phyloP scores from a whole-genome alignment of 2,888 invertebrate species.

The Rhagium mordax region DNA sequence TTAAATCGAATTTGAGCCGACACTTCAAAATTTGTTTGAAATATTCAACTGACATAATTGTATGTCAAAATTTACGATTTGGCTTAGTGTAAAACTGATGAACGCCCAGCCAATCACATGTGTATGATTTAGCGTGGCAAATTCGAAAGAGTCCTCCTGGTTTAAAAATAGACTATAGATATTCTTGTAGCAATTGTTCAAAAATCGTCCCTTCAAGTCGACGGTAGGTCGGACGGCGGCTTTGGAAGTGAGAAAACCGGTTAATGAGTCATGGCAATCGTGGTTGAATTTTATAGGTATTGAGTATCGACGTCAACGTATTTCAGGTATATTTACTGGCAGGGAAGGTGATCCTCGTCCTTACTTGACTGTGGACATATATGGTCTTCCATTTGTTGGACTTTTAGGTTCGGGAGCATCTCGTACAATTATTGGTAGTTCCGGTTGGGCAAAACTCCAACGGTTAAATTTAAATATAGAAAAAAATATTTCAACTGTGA shows the following conservation, averaged over 20 bases:
- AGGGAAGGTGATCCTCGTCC: slow-evolving; percentile 13
- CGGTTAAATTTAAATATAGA: slow-evolving; percentile 7
- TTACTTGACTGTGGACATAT: slow-evolving; percentile 21
- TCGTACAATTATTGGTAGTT: slow-evolving; percentile 8
- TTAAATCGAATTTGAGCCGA: too few relatives aligned
- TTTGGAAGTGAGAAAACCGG: not conserved
- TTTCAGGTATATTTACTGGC: slow-evolving; percentile 1
- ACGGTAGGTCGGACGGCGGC: not conserved
- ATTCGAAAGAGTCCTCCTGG: too few relatives aligned
- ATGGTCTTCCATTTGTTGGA: slow-evolving; percentile 6
- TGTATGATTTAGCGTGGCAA: too few relatives aligned
- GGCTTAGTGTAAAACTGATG: too few relatives aligned
- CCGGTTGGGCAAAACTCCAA: slow-evolving; percentile 9
- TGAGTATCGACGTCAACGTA: not conserved
- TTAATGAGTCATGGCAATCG: slow-evolving; percentile 16
- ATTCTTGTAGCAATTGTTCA: not conserved
- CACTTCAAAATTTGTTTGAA: too few relatives aligned
- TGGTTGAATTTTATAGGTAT: slow-evolving; percentile 17
- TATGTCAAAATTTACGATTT: too few relatives aligned
- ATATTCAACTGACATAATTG: too few relatives aligned
- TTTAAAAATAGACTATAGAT: too few relatives aligned
- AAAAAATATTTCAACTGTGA: not conserved
- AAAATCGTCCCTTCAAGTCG: not conserved
- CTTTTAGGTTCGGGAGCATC: slow-evolving; percentile 13
- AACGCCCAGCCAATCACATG: too few relatives aligned